Evolutionary conservation across 2,113 vertebrate species (phyloP).

Genomic region (Centropus unirufus): DNA sequence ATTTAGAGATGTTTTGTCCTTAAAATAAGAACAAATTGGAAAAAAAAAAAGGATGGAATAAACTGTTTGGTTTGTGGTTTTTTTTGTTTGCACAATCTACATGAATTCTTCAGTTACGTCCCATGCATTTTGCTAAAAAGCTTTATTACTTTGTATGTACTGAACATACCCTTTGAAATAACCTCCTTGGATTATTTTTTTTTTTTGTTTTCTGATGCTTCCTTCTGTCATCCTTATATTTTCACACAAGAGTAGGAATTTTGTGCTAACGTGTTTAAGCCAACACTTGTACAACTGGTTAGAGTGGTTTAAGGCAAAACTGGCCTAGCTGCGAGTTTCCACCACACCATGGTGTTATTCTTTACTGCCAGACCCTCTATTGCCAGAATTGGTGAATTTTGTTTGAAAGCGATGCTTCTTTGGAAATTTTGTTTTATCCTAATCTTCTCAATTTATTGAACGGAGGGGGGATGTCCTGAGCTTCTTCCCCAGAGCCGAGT

Average conservation of each 20-base stretch:
- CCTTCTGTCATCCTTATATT: background rate
- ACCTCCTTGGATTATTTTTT: background rate
- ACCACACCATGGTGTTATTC: background rate
- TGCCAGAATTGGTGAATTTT: background rate
- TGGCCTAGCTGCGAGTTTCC: background rate
- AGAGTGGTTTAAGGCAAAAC: background rate
- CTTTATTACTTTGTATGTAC: background rate
- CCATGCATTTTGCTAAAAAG: background rate
- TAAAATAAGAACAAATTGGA: background rate
- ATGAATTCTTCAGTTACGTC: background rate
- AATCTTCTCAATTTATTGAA: background rate
- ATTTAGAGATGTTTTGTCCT: background rate
- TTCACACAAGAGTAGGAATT: background rate
- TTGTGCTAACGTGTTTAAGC: background rate
- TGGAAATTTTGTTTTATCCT: background rate
- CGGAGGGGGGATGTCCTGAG: background rate
- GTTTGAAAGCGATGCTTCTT: background rate
- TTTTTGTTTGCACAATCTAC: background rate
- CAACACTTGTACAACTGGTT: background rate
- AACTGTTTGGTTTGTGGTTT: background rate
- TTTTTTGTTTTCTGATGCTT: background rate
- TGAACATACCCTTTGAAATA: background rate
- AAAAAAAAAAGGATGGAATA: background rate
- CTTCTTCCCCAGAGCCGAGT: accelerated
- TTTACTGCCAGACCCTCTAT: background rate